Conservation (phyloP, 2,888 invertebrate genomes). For the Morpho helenor region DNA sequence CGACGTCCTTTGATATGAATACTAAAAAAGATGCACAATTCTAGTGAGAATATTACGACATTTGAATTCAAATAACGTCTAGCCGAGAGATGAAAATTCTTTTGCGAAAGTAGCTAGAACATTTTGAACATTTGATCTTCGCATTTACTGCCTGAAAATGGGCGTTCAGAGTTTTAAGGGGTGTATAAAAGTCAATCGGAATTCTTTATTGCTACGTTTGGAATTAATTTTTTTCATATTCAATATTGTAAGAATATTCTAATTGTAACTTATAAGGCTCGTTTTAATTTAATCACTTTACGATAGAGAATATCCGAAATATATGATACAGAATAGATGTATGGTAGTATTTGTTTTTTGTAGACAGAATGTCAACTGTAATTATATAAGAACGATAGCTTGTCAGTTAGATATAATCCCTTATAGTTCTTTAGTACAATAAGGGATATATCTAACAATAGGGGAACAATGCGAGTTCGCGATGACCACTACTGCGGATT, state of each 20-base stretch:
- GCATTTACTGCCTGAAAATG: conserved; percentile 6
- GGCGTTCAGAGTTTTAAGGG: conserved; percentile 6
- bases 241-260: neutral
- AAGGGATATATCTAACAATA: no score
- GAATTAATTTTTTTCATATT: neutral
- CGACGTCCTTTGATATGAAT: no score
- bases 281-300: neutral
- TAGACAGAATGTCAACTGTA: no score
- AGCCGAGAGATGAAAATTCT: conserved; percentile 6
- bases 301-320: no score
- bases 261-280: conserved; percentile 5
- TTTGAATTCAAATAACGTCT: conserved; percentile 5
- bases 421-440: no score
- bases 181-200: conserved; percentile 2
- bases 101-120: conserved; percentile 1
- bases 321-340: no score
- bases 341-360: no score
- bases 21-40: no score
- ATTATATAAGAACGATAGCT: no score
- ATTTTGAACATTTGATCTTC: conserved; percentile 6
- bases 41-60: neutral
- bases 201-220: conserved; percentile 2
- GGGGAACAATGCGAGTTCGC: no score
- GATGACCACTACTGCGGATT: no score
- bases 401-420: no score